Base-by-base conservation (phyloP, 1,140 invertebrate species). In the Araneus ventricosus region DNA sequence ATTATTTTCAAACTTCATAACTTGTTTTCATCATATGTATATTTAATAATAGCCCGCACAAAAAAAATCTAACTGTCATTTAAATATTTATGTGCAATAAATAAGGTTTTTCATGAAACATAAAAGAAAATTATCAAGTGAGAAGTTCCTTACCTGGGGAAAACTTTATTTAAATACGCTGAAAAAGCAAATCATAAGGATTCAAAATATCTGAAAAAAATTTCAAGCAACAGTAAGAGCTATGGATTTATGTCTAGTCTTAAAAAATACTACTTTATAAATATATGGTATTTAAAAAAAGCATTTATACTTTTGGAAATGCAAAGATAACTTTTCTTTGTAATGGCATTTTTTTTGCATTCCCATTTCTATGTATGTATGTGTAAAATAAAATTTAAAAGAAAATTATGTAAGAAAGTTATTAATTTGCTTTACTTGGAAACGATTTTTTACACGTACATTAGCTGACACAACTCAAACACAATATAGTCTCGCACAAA, bases 171-270 rank as follows among this genome's bases (percentile, higher is more conserved):
- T 52, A 2, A 52, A 52, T 52, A 52, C 10, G 8, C 2, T 52
- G 8, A 17, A 52, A 52, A 52, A 52, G 2, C 10, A 17, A 14
- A 1, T 10, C 17, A 52, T 52, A 14, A 52, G 2, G 1, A 52
- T 52, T 14, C 17, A 52, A 14, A 52, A 52, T 17, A 45, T 45
- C 10, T 52, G 2, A 17, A 52, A 52, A 52, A 41, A 52, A 52
- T 52, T 14, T 52, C 10, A 52, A 52, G 45, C 17, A 52, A 52
- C 45, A 10, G 22, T n/a, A 8, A 7, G 59, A 63, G 59, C 59
- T 63, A 63, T 20, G 22, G 59, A 63, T 63, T 63, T 75, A 37
- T 30, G 34, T 75, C 70, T 75, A 75, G 70, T 75, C 70, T 75
- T 10, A 75, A 75, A 37, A 75, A 6, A 75, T 34, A 34, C 20